phyloP scores from a whole-genome alignment of 1,140 invertebrate species.

The Drosophila pectinifera region DNA sequence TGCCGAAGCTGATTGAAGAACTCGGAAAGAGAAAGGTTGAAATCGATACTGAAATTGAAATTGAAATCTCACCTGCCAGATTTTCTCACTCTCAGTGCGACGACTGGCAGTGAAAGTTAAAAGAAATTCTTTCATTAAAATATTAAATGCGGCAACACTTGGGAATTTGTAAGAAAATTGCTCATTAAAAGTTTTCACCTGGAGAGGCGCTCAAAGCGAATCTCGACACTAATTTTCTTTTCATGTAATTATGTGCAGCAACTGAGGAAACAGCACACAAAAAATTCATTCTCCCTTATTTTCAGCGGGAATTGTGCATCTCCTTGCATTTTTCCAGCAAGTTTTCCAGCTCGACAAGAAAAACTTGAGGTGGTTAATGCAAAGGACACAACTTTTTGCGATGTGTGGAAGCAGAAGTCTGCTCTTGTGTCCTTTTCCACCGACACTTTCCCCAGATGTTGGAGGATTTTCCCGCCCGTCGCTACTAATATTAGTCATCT shows the following conservation, averaged over 20 bases:
- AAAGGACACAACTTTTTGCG: constrained; percentile 36
- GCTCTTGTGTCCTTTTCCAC: constrained; percentile 1
- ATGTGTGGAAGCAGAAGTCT: constrained; percentile 9
- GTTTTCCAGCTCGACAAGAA: constrained; percentile 23
- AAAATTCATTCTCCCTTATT: constrained; percentile 30
- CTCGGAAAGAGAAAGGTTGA: neutral
- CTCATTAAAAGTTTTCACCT: constrained; percentile 84
- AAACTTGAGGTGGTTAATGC: constrained; percentile 33
- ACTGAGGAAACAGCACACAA: constrained; percentile 34
- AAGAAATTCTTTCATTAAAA: constrained; percentile 73
- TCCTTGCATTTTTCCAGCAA: constrained; percentile 40
- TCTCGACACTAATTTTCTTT: constrained; percentile 80
- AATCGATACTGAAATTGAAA: constrained; percentile 12
- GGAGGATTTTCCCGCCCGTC: neutral
- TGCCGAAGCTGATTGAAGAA: constrained; percentile 40
- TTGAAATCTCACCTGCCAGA: constrained; percentile 18
- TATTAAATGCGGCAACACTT: constrained; percentile 80
- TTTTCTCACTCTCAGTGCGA: constrained; percentile 12
- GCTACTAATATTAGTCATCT: constrained; percentile 27
- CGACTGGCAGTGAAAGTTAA: neutral
- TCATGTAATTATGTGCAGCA: constrained; percentile 78
- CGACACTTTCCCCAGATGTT: neutral
- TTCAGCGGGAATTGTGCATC: constrained; percentile 40
- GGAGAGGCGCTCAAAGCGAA: constrained; percentile 73
- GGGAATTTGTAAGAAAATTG: constrained; percentile 80